Conservation (phyloP, 2,888 invertebrate species). For the Lepidocyrtoides sp. region DNA sequence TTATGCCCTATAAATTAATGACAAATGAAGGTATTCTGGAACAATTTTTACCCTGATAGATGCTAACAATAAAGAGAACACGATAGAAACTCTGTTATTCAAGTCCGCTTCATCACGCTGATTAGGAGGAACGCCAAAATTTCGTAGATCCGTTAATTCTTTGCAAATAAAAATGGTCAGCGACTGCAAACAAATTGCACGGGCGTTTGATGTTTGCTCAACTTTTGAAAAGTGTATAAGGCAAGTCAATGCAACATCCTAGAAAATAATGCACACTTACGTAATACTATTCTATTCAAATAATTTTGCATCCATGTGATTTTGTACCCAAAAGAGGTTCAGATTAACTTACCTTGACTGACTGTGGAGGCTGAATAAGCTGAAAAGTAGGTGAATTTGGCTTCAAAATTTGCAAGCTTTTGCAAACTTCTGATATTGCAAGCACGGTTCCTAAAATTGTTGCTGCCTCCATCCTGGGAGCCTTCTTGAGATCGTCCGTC, state of each 20-base stretch:
- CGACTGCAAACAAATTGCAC: constrained; percentile 95
- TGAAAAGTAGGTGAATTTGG: constrained; percentile 89
- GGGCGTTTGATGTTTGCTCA: constrained; percentile 90
- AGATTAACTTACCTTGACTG: constrained; percentile 51
- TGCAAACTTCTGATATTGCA: constrained; percentile 92
- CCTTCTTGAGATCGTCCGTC: constrained; percentile 90
- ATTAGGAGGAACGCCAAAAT: constrained; percentile 77
- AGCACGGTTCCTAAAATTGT: constrained; percentile 95
- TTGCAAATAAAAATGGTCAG: constrained; percentile 92
- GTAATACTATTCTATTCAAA: too few species aligned
- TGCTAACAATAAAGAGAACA: constrained; percentile 90
- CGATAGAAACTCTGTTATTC: constrained; percentile 89
- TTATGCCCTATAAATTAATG: not conserved
- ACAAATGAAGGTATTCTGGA: not conserved
- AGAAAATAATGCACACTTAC: not conserved
- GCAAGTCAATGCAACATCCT: constrained; percentile 96
- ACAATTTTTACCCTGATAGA: constrained; percentile 89
- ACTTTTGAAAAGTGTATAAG: constrained; percentile 95
- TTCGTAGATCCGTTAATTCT: constrained; percentile 88
- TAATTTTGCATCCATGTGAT: not conserved
- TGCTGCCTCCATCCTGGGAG: constrained; percentile 96
- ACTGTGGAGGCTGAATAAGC: constrained; percentile 84
- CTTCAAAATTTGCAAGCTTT: constrained; percentile 91
- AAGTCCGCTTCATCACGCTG: constrained; percentile 87
- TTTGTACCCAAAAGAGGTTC: not conserved